Base-by-base conservation (phyloP, 2,888 invertebrate genomes). In the Ectobius pallidus region DNA sequence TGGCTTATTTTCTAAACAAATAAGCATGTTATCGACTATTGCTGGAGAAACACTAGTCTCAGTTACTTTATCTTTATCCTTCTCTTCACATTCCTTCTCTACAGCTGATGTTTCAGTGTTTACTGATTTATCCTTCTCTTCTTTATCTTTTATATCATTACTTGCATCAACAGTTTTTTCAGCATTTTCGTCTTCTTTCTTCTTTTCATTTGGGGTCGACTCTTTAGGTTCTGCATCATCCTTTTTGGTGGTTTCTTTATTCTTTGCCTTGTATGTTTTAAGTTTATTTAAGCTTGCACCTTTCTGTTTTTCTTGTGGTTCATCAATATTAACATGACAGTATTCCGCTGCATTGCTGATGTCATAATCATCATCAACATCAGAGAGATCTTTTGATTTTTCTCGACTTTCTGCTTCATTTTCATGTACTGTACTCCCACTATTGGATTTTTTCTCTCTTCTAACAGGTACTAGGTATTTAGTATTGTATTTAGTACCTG, bases 231-330 rank as follows among this genome's bases (percentile, higher is more conserved):
- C 77, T 63, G 34, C 18, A 55, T 58, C 25, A 7, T 68, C 32
- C 34, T 11, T 42, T 25, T 75, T 70, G 20, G 6, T 71, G 72
- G 20, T 73, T 76, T 22, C 75, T 73, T 3, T 55, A 61, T 25
- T 27, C 16, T 32, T 58, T n/a, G n/a, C n/a, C 30, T 30, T 58
- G 27, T 30, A 58, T 6, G 32, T 58, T 58, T 58, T 58, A 9
- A 30, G 16, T 58, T 58, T 58, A 16, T 27, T n/a, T 7, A 16
- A 3, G 27, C 16, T 25, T 58, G 11, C 32, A n/a, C 14, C n/a
- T 46, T 69, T 71, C 30, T 76, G 75, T 55, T 80, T 78, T 79
- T 3, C 76, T 73, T 71, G 63, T 1, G 71, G 61, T 68, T 75
- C 73, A 42, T 75, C 62, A 22, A 75, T 73, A 62, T 75, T 75